phyloP scores from a whole-genome alignment of 2,113 vertebrate genomes.

The Grallaria varia region DNA sequence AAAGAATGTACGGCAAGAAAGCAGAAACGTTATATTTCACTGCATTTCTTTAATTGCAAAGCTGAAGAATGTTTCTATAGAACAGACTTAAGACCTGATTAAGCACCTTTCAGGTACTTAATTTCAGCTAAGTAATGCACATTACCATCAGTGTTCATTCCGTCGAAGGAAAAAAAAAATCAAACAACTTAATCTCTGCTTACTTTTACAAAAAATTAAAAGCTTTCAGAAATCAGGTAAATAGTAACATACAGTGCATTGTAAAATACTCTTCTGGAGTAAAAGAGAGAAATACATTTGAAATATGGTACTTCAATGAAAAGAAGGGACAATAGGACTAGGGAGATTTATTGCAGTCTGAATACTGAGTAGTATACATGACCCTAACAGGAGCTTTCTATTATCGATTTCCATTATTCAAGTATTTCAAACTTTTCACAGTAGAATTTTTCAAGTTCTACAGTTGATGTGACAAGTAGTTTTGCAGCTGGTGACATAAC shows the following conservation, averaged over 20 bases:
- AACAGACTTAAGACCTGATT: background rate
- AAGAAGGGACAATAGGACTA: background rate
- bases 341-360: background rate
- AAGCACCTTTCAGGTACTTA: background rate
- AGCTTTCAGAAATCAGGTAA: background rate
- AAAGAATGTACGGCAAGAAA: background rate
- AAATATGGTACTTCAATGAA: background rate
- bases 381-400: background rate
- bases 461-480: background rate
- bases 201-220: background rate
- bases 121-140: background rate
- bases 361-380: background rate
- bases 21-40: background rate
- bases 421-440: background rate
- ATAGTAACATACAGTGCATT: background rate
- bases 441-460: background rate
- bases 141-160: background rate
- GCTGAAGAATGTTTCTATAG: background rate
- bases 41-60: background rate
- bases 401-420: background rate
- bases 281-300: background rate
- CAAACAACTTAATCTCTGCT: background rate
- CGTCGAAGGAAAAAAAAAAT: background rate
- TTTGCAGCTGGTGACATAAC: background rate
- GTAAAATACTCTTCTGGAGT: background rate